These are phyloP conservation scores for Limnephilus rhombicus DNA, from an alignment of 2,888 invertebrate species.

Conservation along the genomic window DNA sequence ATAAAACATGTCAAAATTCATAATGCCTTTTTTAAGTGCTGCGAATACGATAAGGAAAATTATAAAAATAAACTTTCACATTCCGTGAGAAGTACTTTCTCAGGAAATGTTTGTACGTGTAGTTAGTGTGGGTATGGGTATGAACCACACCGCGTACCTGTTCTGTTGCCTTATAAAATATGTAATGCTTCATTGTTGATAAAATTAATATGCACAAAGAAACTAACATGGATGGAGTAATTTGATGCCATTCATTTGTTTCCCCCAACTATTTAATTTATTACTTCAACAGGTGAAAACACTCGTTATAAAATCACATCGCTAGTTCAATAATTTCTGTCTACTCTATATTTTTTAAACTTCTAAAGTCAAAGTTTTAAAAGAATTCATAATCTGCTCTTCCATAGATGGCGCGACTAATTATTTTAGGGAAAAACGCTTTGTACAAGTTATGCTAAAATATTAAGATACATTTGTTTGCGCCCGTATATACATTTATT, in stretches of 20 bases:
- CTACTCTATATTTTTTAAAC: neutral
- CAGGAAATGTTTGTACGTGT: conserved; percentile 50
- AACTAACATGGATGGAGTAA: conserved; percentile 34
- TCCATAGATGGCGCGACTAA: too few species aligned
- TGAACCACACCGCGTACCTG: conserved; percentile 14
- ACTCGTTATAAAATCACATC: neutral
- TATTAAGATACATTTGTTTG: too few species aligned
- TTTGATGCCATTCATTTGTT: conserved; percentile 55
- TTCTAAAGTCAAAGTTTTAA: too few species aligned
- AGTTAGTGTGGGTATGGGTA: conserved; percentile 39
- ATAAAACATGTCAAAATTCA: conserved; percentile 27
- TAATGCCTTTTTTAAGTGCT: conserved; percentile 37
- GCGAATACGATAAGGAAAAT: conserved; percentile 54
- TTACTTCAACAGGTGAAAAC: neutral
- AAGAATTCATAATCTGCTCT: too few species aligned
- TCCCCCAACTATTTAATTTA: conserved; percentile 39
- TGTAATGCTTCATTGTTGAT: conserved; percentile 49
- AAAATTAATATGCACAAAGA: conserved; percentile 37
- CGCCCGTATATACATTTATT: too few species aligned
- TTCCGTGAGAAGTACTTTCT: conserved; percentile 65
- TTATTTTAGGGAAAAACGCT: too few species aligned
- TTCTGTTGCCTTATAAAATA: conserved; percentile 52
- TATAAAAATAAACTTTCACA: conserved; percentile 61
- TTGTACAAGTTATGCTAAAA: too few species aligned
- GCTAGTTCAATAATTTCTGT: neutral